Percentiles rank a stretch among this genome's conserved stretches.
Evolutionary conservation across 2,797 vertebrate genomes (phyloP).

Genomic region (Hozukius guyotensis): DNA sequence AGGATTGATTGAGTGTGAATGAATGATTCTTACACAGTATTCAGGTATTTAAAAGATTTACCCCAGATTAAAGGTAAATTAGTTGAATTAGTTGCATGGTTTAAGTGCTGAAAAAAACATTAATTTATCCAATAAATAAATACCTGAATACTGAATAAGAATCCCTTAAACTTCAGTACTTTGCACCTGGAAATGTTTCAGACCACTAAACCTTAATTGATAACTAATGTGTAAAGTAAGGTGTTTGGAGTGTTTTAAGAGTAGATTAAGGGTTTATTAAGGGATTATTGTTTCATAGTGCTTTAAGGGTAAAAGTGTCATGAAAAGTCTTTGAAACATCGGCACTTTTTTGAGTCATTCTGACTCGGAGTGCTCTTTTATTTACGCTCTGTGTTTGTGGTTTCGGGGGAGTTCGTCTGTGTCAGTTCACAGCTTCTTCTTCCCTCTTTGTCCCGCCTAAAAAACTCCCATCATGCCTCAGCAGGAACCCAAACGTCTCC

Average conservation of each 20-base stretch:
- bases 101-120: neutral
- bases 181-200: neutral
- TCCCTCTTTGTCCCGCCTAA: neutral
- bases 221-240: neutral
- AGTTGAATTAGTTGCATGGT: neutral
- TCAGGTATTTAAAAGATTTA: neutral
- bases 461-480: constrained; percentile 37
- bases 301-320: neutral
- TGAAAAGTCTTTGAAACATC: neutral
- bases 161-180: neutral
- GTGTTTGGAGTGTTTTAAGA: neutral
- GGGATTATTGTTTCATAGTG: constrained; percentile 21
- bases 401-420: neutral
- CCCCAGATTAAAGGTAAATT: neutral
- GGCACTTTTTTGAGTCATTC: neutral
- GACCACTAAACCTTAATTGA: neutral
- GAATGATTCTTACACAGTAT: neutral
- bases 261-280: neutral
- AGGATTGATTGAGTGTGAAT: too few relatives aligned
- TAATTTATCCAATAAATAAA: neutral
- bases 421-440: constrained; percentile 12
- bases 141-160: neutral
- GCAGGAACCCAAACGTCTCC: neutral
- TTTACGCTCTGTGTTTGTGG: neutral
- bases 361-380: neutral